Base-by-base conservation (phyloP, 2,888 invertebrate genomes). In the Serripes groenlandicus region DNA sequence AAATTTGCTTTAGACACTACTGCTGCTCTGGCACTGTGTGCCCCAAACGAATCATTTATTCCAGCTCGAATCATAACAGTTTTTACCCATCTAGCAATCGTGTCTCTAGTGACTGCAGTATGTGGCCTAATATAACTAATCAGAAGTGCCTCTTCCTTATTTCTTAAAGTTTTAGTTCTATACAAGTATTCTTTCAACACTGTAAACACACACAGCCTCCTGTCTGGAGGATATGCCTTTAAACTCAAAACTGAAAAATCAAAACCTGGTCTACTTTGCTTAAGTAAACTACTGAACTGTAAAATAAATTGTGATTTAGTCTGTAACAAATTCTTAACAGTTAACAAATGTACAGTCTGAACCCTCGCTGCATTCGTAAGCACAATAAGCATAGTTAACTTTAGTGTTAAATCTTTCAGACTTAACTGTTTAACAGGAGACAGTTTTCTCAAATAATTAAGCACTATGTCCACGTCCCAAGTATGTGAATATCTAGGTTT, bases 311-410 rank as follows among this genome's bases (percentile, higher is more conserved):
- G n/a, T n/a, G n/a, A n/a, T n/a, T n/a, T n/a, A n/a, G n/a, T n/a
- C n/a, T n/a, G n/a, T n/a, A n/a, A n/a, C n/a, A n/a, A n/a, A n/a
- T n/a, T 60, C 28, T 26, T 28, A 60, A 60, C 28, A 7, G 30
- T 28, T 30, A 60, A 28, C 7, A 28, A 28, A 18, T 4, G 7
- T 3, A 60, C 7, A 28, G 60, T 28, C 23, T 60, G 28, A 15
- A 54, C 54, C 9, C 54, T 9, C 7, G 66, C 32, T 52, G 69
- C 74, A 68, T 68, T 66, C 23, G 32, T 54, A 52, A 79, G 62
- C 18, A 32, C 75, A 18, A 79, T 79, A 15, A 75, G 64, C 79
- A 79, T 79, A n/a, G 56, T 71, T 23, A 75, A 34, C 54, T 80
- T 80, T 15, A 75, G 52, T 37, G 64, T 80, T 52, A 80, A 64